Conservation (phyloP, 2,797 vertebrate species). For the Anguilla anguilla region DNA sequence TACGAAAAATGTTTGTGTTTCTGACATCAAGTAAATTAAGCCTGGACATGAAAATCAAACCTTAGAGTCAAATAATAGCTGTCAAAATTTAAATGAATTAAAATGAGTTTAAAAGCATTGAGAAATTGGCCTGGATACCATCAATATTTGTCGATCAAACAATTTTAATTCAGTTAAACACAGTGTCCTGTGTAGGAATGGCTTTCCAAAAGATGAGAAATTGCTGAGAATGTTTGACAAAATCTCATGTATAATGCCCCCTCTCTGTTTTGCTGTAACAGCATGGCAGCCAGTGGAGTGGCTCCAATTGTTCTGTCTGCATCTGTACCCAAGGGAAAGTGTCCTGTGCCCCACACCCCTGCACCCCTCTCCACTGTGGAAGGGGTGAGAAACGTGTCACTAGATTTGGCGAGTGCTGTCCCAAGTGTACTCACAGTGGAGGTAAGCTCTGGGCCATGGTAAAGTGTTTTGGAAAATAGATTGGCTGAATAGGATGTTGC, state of each 20-base stretch:
- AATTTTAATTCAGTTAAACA: neutral
- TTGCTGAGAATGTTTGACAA: neutral
- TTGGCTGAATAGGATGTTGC: neutral
- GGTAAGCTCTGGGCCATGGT: slow-evolving; percentile 62
- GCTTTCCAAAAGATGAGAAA: neutral
- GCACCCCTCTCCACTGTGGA: slow-evolving; percentile 72
- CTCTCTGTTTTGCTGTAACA: slow-evolving; percentile 53
- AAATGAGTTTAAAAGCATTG: neutral
- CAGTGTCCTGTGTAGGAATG: neutral
- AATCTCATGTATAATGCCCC: neutral
- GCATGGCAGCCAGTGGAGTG: slow-evolving; percentile 84
- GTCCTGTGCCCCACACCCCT: slow-evolving; percentile 69
- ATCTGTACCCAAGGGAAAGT: slow-evolving; percentile 77
- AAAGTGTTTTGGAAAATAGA: neutral
- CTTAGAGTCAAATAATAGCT: neutral
- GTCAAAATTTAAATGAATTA: neutral
- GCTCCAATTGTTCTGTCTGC: slow-evolving; percentile 74
- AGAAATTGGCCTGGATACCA: neutral
- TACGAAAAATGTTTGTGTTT: neutral
- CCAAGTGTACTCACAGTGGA: slow-evolving; percentile 76
- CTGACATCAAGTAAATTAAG: neutral
- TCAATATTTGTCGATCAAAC: neutral
- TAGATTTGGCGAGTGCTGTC: slow-evolving; percentile 82
- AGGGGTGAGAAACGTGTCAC: slow-evolving; percentile 64
- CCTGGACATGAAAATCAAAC: neutral